Percentiles rank a stretch among this genome's conserved stretches.
phyloP scores from a whole-genome alignment of 2,797 vertebrate genomes.

The Falco columbarius region DNA sequence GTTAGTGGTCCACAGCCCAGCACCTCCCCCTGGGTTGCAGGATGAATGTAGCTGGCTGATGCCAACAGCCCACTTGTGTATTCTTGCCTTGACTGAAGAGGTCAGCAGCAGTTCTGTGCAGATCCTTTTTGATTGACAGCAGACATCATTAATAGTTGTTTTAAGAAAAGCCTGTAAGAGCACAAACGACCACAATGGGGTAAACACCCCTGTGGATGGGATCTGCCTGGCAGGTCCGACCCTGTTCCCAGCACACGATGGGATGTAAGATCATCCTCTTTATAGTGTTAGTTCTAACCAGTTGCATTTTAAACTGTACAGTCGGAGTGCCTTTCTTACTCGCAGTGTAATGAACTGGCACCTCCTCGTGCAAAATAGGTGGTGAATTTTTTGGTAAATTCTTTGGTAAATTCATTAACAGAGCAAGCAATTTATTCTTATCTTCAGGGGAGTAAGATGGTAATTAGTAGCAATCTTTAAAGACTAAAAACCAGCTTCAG shows the following conservation, averaged over 20 bases:
- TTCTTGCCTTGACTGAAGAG: background rate
- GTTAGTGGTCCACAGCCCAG: background rate
- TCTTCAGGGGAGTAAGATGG: background rate
- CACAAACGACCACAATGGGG: fast-evolving
- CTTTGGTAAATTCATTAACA: background rate
- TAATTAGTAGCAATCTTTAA: background rate
- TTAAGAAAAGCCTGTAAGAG: background rate
- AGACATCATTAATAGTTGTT: background rate
- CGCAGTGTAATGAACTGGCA: background rate
- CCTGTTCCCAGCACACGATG: fast-evolving
- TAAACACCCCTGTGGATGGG: fast-evolving
- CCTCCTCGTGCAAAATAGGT: background rate
- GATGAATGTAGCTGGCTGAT: background rate
- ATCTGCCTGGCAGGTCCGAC: background rate
- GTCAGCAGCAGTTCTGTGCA: background rate
- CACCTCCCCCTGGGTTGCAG: background rate
- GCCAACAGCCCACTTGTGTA: background rate
- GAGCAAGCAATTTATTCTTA: background rate
- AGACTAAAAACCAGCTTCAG: background rate
- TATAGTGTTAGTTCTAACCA: background rate
- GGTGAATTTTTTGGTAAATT: background rate
- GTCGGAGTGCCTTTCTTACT: background rate
- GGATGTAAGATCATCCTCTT: background rate
- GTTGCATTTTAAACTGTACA: background rate
- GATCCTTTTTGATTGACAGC: background rate